Evolutionary conservation across 1,140 invertebrate genomes (phyloP).

Genomic region (Leptonema lineaticorne): DNA sequence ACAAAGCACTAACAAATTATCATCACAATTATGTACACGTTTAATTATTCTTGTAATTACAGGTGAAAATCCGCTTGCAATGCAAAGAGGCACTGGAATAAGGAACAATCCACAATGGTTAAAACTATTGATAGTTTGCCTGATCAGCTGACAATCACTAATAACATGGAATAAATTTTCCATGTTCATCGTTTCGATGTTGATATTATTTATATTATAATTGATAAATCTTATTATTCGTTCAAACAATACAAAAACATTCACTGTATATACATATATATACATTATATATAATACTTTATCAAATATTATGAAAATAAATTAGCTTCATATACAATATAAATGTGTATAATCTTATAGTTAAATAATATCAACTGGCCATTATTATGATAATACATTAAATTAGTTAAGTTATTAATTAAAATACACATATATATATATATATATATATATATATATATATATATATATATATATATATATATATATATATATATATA

Average conservation of each 20-base stretch:
- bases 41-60: conserved; percentile 2
- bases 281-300: background rate
- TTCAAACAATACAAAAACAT: too few species aligned
- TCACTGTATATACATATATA: background rate
- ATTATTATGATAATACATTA: too few species aligned
- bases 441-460: background rate
- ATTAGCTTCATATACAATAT: too few species aligned
- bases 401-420: background rate
- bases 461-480: background rate
- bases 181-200: background rate
- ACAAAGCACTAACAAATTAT: background rate
- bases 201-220: background rate
- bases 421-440: background rate
- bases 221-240: background rate
- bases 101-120: background rate
- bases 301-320: background rate
- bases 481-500: background rate
- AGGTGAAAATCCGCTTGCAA: conserved; percentile 24
- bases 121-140: background rate
- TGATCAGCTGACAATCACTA: conserved; percentile 25
- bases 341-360: too few species aligned
- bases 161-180: background rate
- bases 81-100: conserved; percentile 16
- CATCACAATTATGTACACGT: background rate
- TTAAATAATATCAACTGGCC: too few species aligned